phyloP scores from a whole-genome alignment of 1,140 invertebrate species.

The Pseudomyrmex sp. region DNA sequence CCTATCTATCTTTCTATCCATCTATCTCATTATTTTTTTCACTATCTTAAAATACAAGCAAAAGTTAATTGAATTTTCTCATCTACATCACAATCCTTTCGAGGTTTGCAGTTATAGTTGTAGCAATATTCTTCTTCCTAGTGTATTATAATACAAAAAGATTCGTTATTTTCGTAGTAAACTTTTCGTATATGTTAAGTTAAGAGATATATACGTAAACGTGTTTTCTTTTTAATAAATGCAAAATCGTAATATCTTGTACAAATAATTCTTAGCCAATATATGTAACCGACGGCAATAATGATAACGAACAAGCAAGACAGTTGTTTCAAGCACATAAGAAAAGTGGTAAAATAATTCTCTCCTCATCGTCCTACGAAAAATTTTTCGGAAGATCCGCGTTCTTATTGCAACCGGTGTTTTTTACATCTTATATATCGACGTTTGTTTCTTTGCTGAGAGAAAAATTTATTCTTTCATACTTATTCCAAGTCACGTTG shows the following conservation, averaged over 20 bases:
- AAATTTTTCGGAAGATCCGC: slow-evolving; percentile 5
- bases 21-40: background rate
- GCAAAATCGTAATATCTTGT: slow-evolving; percentile 30
- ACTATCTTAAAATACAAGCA: background rate
- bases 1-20: background rate
- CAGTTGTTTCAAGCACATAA: background rate
- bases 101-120: background rate
- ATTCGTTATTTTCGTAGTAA: slow-evolving; percentile 37
- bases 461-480: slow-evolving; percentile 23
- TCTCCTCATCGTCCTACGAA: background rate
- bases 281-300: slow-evolving; percentile 9
- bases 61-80: background rate
- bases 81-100: background rate
- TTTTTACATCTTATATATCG: background rate
- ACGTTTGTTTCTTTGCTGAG: slow-evolving; percentile 16
- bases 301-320: background rate
- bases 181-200: background rate
- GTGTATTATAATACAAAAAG: slow-evolving; percentile 28
- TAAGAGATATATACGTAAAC: background rate
- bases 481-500: slow-evolving; percentile 5
- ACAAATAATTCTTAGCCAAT: slow-evolving; percentile 21
- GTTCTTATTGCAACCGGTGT: background rate
- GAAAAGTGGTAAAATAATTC: background rate
- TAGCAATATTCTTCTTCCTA: slow-evolving; percentile 4
- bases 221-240: slow-evolving; percentile 9